Conservation (phyloP, 2,797 vertebrate genomes). For the Crax fasciolata region DNA sequence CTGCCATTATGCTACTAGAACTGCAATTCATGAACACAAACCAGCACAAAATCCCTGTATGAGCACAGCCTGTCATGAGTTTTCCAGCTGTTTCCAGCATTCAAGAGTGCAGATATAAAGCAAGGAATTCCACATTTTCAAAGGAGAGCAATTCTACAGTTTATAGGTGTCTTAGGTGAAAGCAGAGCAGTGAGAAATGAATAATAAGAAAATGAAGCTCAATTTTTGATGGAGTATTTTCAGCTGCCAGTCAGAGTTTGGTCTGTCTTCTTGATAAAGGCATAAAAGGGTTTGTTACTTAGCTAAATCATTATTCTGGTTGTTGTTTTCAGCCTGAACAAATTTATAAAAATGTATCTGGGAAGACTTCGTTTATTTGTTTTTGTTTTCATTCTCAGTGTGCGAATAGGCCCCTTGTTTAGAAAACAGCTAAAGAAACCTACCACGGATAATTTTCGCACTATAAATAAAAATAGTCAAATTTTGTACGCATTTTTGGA, state of each 20-base stretch:
- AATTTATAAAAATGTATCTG: not conserved
- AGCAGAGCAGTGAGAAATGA: not conserved
- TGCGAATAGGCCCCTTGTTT: not conserved
- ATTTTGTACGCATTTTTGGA: not conserved
- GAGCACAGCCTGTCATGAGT: not conserved
- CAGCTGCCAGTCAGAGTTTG: not conserved
- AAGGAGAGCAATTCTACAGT: not conserved
- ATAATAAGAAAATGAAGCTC: not conserved
- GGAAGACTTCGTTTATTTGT: not conserved
- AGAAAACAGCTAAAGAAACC: not conserved
- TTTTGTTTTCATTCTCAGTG: not conserved
- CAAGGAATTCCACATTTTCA: not conserved
- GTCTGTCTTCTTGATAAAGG: not conserved
- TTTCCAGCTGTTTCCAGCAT: not conserved
- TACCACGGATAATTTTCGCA: not conserved
- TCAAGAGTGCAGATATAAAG: not conserved
- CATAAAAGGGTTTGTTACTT: not conserved
- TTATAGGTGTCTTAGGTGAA: not conserved
- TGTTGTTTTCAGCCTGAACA: not conserved
- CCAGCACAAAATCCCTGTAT: not conserved
- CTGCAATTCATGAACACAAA: not conserved
- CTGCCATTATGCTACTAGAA: slow-evolving; percentile 4
- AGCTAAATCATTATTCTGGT: not conserved
- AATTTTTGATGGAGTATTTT: not conserved
- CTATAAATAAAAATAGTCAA: not conserved